A percentile compares a stretch with the other conserved stretches of the same genome.
Conservation (phyloP, 2,888 invertebrate species). For the Acanthococcus lagerstroemiae region DNA sequence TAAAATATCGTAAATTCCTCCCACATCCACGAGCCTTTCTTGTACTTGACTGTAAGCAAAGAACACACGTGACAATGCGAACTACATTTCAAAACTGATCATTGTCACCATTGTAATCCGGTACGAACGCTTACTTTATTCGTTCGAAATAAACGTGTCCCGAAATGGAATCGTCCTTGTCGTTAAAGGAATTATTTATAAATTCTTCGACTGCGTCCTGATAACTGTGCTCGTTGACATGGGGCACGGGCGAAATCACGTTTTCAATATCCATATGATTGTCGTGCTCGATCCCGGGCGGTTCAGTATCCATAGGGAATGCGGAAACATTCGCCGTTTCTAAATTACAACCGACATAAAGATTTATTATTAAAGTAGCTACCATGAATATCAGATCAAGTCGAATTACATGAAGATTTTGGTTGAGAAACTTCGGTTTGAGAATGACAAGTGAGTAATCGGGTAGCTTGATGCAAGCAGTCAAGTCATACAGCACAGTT, state of each 20-base stretch:
- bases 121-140: constrained; percentile 2
- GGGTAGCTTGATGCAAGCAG: too few relatives aligned
- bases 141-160: constrained; percentile 10
- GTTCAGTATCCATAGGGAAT: background rate
- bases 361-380: background rate
- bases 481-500: too few relatives aligned
- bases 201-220: constrained; percentile 17
- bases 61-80: too few relatives aligned
- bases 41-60: constrained; percentile 7
- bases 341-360: background rate
- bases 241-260: background rate
- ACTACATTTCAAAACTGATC: too few relatives aligned
- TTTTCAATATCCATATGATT: background rate
- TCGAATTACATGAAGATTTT: too few relatives aligned
- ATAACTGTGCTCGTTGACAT: constrained; percentile 1
- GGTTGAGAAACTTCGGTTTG: too few relatives aligned
- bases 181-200: background rate
- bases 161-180: constrained; percentile 1
- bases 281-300: background rate
- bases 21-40: constrained; percentile 8
- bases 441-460: too few relatives aligned
- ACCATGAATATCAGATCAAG: too few relatives aligned
- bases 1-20: constrained; percentile 7
- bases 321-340: background rate
- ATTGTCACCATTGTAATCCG: too few relatives aligned